Conservation (phyloP, 2,888 invertebrate genomes). For the Caradrina kadenii region DNA sequence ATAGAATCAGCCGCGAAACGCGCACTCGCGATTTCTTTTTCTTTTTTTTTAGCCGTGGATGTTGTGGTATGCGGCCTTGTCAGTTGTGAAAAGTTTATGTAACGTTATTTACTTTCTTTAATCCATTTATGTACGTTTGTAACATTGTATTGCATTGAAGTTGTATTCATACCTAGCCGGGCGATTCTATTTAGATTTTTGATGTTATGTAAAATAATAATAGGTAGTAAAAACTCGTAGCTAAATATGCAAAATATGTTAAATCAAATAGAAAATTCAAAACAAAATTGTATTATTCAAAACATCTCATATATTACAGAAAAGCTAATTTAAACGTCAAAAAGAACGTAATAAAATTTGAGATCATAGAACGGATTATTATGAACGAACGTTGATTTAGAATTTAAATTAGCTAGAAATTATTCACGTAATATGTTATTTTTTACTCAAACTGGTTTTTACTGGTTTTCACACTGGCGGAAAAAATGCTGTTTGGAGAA, state of each 20-base stretch:
- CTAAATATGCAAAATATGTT: neutral
- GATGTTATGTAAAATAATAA: no score
- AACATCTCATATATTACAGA: neutral
- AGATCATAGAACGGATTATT: slow-evolving; percentile 20
- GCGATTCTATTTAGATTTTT: neutral
- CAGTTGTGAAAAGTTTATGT: slow-evolving; percentile 32
- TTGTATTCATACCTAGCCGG: neutral
- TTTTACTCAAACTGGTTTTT: slow-evolving; percentile 51
- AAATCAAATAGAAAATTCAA: neutral
- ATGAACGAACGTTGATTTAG: slow-evolving; percentile 19
- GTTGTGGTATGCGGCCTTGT: slow-evolving; percentile 27
- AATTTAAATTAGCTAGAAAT: slow-evolving; percentile 59
- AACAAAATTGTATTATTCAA: neutral
- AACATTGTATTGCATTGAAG: slow-evolving; percentile 1
- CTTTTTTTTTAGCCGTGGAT: neutral
- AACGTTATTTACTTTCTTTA: slow-evolving; percentile 47
- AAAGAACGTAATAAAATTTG: slow-evolving; percentile 19
- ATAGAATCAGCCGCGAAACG: neutral
- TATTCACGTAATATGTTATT: slow-evolving; percentile 59
- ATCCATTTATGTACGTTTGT: slow-evolving; percentile 2
- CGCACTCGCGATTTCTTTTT: slow-evolving; percentile 38
- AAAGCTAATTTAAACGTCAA: slow-evolving; percentile 3
- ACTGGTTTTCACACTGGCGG: slow-evolving; percentile 28
- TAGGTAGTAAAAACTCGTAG: neutral
- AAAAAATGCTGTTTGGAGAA: neutral